Evolutionary conservation across 2,113 vertebrate species (phyloP), one percentile per base, ranked within the genome.

Genomic region (Sander lucioperca): DNA sequence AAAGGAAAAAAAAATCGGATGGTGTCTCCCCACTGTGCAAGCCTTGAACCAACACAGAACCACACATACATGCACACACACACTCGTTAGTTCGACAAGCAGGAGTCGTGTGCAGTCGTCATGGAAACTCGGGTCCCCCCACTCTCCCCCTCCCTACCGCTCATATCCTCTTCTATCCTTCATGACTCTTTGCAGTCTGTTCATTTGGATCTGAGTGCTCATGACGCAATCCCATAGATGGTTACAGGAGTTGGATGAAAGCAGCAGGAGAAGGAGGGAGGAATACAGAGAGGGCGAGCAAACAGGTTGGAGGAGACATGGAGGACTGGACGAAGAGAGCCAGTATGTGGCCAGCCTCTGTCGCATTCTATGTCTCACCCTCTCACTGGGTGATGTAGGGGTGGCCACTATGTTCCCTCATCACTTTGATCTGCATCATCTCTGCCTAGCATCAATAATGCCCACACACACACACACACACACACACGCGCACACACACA

Each of bases 111-210:
- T 89, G 88, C 43, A 1, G 90, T 96, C 74, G 90, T 90, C 94
- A 95, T 94, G 92, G 92, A 92, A 95, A 95, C 94, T 62, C 54
- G 3, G 68, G 59, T 67, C 61, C 61, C 69, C 62, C 70, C 67
- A 6, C 39, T 6, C 74, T 3, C 19, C 11, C 61, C 69, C 51
- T 18, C 25, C 47, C 25, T 21, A n/a, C 43, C 4, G 45, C 85
- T 72, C 82, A 79, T 80, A 83, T 80, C 84, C 82, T 82, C 85
- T 30, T 63, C 88, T 77, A 81, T 80, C 88, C 86, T 82, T 84
- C 88, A 86, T 85, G 92, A 90, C 83, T 91, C 85, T 89, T 72
- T 63, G 86, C 93, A 92, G 92, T 94, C 92, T 94, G 93, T 92
- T 93, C 74, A 92, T 94, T 94, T 92, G 84, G 90, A 92, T 79